Percentiles rank a stretch among this genome's conserved stretches.
Evolutionary conservation across 2,113 vertebrate species (phyloP).

Genomic region (Panurus biarmicus): DNA sequence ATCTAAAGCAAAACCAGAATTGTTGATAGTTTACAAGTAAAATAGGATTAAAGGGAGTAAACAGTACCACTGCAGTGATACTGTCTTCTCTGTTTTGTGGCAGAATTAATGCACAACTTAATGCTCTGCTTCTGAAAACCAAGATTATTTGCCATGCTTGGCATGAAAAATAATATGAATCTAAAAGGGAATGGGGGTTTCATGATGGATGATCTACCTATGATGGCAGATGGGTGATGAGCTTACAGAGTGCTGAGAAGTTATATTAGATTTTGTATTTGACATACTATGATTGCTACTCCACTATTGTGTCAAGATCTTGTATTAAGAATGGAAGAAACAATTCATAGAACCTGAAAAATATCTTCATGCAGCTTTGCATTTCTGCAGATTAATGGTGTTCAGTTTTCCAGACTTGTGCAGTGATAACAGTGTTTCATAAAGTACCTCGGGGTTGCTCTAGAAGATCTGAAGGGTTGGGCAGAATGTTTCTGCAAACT

Average conservation of each 20-base stretch:
- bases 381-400: neutral
- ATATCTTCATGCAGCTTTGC: neutral
- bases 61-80: neutral
- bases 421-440: neutral
- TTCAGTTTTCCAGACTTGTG: neutral
- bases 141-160: neutral
- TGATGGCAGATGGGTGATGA: neutral
- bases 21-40: neutral
- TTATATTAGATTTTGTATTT: neutral
- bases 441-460: neutral
- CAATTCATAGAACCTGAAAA: neutral
- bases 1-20: neutral
- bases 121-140: neutral
- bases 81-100: neutral
- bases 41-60: neutral
- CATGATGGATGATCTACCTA: neutral
- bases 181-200: neutral
- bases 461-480: neutral
- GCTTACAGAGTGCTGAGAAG: neutral
- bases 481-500: neutral
- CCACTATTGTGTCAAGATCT: neutral
- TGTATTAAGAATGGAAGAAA: neutral
- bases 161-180: neutral
- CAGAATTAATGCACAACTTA: neutral
- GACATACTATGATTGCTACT: neutral